phyloP scores from a whole-genome alignment of 2,113 vertebrate species.

The Holacanthus passer region DNA sequence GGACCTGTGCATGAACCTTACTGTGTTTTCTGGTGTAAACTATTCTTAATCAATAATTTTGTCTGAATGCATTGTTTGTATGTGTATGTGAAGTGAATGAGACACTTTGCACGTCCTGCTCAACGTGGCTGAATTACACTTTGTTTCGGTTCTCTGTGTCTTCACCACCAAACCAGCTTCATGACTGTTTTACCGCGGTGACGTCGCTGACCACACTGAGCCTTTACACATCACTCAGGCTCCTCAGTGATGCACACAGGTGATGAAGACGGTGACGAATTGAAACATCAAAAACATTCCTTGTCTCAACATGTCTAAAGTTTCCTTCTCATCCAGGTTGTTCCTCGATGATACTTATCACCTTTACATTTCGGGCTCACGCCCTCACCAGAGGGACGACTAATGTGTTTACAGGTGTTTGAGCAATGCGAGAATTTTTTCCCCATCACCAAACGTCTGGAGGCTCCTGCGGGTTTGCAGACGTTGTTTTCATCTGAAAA shows the following conservation, averaged over 20 bases:
- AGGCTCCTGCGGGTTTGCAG: neutral
- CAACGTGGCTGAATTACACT: too few relatives aligned
- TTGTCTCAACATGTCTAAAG: conserved; percentile 38
- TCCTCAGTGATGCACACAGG: neutral
- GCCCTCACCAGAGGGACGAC: neutral
- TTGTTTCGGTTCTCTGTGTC: too few relatives aligned
- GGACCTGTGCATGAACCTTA: too few relatives aligned
- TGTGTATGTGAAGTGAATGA: too few relatives aligned
- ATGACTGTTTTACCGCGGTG: neutral
- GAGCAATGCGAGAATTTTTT: conserved; percentile 17
- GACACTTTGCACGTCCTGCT: too few relatives aligned
- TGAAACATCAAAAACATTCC: neutral
- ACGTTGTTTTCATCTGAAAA: conserved; percentile 13
- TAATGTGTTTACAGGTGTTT: conserved; percentile 1
- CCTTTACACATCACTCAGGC: neutral
- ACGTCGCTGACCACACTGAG: neutral
- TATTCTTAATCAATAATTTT: too few relatives aligned
- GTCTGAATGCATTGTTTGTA: too few relatives aligned
- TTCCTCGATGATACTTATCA: neutral
- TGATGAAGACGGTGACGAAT: neutral
- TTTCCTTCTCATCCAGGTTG: neutral
- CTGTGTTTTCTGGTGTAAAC: too few relatives aligned
- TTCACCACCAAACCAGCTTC: too few relatives aligned
- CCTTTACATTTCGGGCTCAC: neutral
- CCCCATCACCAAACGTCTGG: neutral